These are phyloP conservation scores for Montipora capricornis DNA, from an alignment of 64 coral and sea anemone genomes.

Conservation along the genomic window DNA sequence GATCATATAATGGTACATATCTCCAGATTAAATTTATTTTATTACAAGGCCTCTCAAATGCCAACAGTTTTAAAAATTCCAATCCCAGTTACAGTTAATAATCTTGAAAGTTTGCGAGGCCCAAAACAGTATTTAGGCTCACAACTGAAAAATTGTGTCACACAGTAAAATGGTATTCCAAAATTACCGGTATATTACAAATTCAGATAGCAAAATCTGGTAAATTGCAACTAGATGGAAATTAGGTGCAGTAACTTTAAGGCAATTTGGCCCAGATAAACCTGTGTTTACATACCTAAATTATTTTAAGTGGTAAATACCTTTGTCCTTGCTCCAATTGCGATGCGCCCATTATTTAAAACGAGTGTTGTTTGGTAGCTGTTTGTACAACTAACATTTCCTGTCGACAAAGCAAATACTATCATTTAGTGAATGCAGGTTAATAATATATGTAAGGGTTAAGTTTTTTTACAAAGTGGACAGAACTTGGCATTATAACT, in stretches of 20 bases:
- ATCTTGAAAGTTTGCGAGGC: too few species aligned
- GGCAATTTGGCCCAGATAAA: neutral
- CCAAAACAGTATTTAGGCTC: too few species aligned
- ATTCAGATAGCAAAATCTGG: neutral
- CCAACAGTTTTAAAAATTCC: too few species aligned
- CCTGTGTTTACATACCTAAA: neutral
- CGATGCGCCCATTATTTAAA: constrained; percentile 26
- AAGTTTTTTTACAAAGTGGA: neutral
- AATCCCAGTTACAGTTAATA: too few species aligned
- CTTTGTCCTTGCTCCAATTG: constrained; percentile 1
- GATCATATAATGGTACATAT: too few species aligned
- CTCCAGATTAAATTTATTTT: too few species aligned
- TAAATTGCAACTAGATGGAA: neutral
- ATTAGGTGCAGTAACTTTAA: neutral
- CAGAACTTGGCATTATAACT: neutral
- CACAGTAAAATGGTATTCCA: too few species aligned
- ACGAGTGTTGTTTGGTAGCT: constrained; percentile 25
- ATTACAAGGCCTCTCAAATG: too few species aligned
- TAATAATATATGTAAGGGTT: neutral
- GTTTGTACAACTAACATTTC: constrained; percentile 46
- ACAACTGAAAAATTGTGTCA: too few species aligned
- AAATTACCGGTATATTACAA: too few species aligned
- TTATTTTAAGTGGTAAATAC: constrained; percentile 7
- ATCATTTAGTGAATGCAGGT: constrained; percentile 46
- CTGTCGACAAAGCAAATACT: constrained; percentile 54